These are phyloP conservation scores for Centropyge bicolor DNA, from an alignment of 2,797 vertebrate species.

Conservation along the genomic window DNA sequence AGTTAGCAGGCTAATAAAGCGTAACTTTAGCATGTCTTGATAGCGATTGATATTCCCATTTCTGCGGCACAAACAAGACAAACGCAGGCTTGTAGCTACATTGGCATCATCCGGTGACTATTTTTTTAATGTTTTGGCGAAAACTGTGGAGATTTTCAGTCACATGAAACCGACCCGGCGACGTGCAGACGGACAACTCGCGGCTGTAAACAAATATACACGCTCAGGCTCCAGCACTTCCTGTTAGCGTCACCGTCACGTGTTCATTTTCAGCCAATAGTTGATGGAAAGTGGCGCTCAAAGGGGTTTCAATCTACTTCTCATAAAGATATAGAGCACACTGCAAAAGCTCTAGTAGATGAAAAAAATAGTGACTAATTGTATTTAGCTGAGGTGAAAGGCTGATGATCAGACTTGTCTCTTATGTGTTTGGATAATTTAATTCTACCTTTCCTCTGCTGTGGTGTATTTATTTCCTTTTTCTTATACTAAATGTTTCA, in stretches of 20 bases:
- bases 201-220: slow-evolving; percentile 76
- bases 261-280: slow-evolving; percentile 63
- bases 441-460: not conserved
- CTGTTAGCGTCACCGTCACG: slow-evolving; percentile 55
- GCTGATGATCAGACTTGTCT: too few species aligned
- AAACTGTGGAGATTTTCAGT: not conserved
- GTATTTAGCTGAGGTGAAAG: not conserved
- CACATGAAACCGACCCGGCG: not conserved
- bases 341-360: not conserved
- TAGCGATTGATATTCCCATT: slow-evolving; percentile 22
- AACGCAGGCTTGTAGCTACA: rapidly evolving
- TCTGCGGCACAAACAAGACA: not conserved
- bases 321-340: not conserved
- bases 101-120: rapidly evolving
- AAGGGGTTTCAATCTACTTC: not conserved
- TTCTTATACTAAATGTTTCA: not conserved
- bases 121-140: not conserved
- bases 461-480: not conserved
- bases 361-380: not conserved
- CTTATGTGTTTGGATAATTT: not conserved
- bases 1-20: slow-evolving; percentile 40
- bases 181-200: not conserved
- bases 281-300: not conserved
- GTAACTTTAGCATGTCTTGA: slow-evolving; percentile 58
- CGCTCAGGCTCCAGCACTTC: slow-evolving; percentile 63